These are phyloP conservation scores for Osmerus mordax DNA, from an alignment of 2,113 vertebrate species.

Conservation along the genomic window DNA sequence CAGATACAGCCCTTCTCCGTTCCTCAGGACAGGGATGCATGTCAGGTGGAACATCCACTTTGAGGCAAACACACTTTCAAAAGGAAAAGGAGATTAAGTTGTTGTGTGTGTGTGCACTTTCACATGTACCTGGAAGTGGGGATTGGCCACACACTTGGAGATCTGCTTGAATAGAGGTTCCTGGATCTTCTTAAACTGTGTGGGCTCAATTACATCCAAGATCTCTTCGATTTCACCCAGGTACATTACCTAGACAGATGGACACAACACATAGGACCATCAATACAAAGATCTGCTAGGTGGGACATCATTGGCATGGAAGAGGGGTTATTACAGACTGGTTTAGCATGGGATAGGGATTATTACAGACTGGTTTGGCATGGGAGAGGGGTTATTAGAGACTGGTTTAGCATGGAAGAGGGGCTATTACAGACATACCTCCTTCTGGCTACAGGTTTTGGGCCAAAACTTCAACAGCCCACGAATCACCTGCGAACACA, in stretches of 20 bases:
- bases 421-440: constrained; percentile 69
- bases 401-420: too few species aligned
- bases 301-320: too few species aligned
- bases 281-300: too few species aligned
- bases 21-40: too few species aligned
- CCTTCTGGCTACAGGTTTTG: constrained; percentile 98
- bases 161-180: constrained; percentile 98
- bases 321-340: too few species aligned
- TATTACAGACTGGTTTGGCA: too few species aligned
- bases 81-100: background rate
- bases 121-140: constrained; percentile 90
- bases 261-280: constrained; percentile 2
- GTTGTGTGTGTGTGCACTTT: background rate
- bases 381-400: too few species aligned
- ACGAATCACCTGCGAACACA: constrained; percentile 82
- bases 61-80: background rate
- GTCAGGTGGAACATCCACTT: background rate
- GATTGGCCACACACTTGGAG: constrained; percentile 92
- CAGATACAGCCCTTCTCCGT: too few species aligned
- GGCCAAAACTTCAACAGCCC: constrained; percentile 97
- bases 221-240: constrained; percentile 98
- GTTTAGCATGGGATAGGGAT: too few species aligned
- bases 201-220: constrained; percentile 95
- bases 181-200: constrained; percentile 97
- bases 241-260: constrained; percentile 88